Percentiles rank a stretch among this genome's conserved stretches.
Evolutionary conservation across 2,888 invertebrate species (phyloP).

Genomic region (Drosophila paramelanica): DNA sequence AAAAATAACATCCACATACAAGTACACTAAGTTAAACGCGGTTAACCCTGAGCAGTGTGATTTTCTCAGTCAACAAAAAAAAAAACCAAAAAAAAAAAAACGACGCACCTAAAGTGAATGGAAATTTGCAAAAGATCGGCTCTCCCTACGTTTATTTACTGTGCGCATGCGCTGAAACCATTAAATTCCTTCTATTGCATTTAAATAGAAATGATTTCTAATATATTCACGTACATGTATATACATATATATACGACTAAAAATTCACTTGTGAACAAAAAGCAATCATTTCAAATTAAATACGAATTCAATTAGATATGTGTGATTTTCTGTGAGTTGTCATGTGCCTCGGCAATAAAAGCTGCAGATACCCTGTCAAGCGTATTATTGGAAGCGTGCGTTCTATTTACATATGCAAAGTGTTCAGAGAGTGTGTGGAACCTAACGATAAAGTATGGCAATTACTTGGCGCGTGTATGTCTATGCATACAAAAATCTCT

Average conservation of each 20-base stretch:
- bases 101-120: constrained; percentile 33
- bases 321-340: constrained; percentile 47
- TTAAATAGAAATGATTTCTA: no score
- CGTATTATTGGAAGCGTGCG: constrained; percentile 32
- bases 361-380: constrained; percentile 32
- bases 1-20: constrained; percentile 33
- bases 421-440: not conserved
- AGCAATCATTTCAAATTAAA: constrained; percentile 57
- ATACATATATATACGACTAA: constrained; percentile 4
- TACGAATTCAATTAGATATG: constrained; percentile 40
- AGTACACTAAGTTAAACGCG: constrained; percentile 40
- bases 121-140: constrained; percentile 31
- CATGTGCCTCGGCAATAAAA: constrained; percentile 62
- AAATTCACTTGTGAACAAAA: constrained; percentile 11
- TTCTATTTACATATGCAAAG: constrained; percentile 10
- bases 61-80: constrained; percentile 35
- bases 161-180: constrained; percentile 35
- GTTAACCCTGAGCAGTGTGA: constrained; percentile 61
- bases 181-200: constrained; percentile 19
- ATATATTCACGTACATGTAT: not conserved
- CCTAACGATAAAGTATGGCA: constrained; percentile 6
- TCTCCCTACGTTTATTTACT: not conserved
- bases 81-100: not conserved
- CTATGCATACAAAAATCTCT: not conserved
- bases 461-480: not conserved